Conservation (phyloP, 1,140 invertebrate genomes). For the Maconellicoccus hirsutus region DNA sequence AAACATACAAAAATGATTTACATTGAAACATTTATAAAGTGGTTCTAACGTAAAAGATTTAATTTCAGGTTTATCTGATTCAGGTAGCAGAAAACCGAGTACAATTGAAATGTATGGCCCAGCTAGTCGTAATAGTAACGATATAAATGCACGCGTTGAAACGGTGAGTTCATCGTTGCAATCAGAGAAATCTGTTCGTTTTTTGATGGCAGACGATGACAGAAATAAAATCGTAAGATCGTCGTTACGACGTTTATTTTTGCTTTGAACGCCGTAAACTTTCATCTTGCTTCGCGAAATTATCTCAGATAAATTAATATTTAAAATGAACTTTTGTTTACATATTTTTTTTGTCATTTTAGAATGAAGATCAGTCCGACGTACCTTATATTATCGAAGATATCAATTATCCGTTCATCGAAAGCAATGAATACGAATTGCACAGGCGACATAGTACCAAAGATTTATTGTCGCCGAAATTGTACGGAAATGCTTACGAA, state of each 20-base stretch:
- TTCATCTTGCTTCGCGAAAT: no score
- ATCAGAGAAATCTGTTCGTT: neutral
- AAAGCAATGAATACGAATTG: neutral
- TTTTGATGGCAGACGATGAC: neutral
- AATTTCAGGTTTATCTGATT: neutral
- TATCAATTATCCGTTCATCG: conserved; percentile 15
- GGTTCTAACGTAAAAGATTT: neutral
- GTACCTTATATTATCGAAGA: conserved; percentile 10
- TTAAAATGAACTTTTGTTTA: neutral
- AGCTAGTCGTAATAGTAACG: neutral
- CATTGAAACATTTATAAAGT: neutral
- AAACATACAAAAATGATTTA: no score
- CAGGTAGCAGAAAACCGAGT: neutral
- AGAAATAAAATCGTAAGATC: conserved; percentile 2
- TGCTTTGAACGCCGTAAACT: neutral
- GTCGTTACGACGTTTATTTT: neutral
- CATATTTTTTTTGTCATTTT: neutral
- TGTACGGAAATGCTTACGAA: neutral
- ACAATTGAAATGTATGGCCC: neutral
- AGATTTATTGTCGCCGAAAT: neutral
- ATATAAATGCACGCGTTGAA: neutral
- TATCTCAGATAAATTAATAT: neutral
- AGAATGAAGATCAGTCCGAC: neutral
- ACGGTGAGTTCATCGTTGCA: conserved; percentile 5
- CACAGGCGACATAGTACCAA: neutral